Evolutionary conservation across 2,113 vertebrate species (phyloP), one percentile per base, ranked within the genome.

Genomic region (Brachyistius frenatus): DNA sequence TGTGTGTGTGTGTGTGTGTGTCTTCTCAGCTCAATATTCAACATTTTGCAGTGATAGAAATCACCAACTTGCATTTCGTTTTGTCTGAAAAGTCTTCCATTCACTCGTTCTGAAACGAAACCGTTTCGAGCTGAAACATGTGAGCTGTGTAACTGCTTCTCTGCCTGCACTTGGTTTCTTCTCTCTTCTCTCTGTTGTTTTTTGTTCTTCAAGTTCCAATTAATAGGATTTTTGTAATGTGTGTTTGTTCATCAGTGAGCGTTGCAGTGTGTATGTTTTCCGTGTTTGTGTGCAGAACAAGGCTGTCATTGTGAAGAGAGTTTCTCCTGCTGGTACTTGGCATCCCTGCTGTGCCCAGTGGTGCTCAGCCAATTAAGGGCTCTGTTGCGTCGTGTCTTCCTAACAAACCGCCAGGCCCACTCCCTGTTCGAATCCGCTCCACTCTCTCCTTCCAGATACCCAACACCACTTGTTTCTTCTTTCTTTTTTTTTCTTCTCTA

Each of bases 331-430:
- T 74, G 70, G 65, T 64, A 7, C 57, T 73, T 31, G 32, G 41
- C 52, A 5, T 79, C 78, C 75, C 75, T 44, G 76, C 78, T 89
- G 83, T 68, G 76, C 46, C 73, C 75, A 83, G 57, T 58, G 54
- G 60, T 84, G 81, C 83, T 86, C 75, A 78, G 74, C 88, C 86
- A 93, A 88, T 92, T 89, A 91, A 80, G 63, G 73, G 79, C 73
- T 77, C 71, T 54, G 67, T 69, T 82, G 69, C 67, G 76, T 2
- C 32, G 36, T 73, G 64, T 78, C 63, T 49, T 84, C 32, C 91
- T 78, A 73, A 71, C 82, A 74, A 80, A 76, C 71, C 10, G 5
- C 71, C 66, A 66, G 72, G 41, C 47, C 66, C 11, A 47, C 47
- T 61, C 65, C 49, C 72, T 32, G 53, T 60, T 54, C 56, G 14